Evolutionary conservation across 2,797 vertebrate genomes (phyloP).

Genomic region (Orestias chungarensis): DNA sequence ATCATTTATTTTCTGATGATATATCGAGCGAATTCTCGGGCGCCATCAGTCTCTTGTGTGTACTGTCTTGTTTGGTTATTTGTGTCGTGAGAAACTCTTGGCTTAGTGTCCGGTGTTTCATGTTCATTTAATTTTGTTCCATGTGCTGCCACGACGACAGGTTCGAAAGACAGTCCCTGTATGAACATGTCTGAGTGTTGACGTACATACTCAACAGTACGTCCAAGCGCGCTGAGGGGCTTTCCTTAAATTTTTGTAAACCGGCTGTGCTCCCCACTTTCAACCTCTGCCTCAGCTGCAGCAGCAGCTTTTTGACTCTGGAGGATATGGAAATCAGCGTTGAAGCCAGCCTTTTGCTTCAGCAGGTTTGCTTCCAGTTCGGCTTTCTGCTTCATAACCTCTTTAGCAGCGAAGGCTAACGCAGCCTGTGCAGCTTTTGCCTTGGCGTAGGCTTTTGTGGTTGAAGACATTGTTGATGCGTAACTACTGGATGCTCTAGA

Average conservation of each 20-base stretch:
- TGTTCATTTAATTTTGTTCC: too few species aligned
- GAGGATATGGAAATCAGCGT: background rate
- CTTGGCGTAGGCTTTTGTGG: too few species aligned
- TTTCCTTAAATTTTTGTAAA: background rate
- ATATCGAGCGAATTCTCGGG: too few species aligned
- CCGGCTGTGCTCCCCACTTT: background rate
- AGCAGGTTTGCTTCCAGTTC: background rate
- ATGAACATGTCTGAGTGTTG: background rate
- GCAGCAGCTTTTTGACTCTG: background rate
- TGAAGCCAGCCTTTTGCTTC: background rate
- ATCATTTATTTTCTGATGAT: too few species aligned
- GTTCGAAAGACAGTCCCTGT: too few species aligned
- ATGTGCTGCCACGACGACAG: background rate
- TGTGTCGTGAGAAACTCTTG: too few species aligned
- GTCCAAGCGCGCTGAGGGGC: background rate
- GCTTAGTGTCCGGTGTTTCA: background rate
- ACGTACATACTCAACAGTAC: background rate
- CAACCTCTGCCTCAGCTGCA: background rate
- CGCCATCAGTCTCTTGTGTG: too few species aligned
- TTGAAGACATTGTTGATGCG: too few species aligned
- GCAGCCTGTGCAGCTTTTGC: background rate
- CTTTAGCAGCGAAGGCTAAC: background rate
- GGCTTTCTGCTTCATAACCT: background rate
- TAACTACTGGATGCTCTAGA: too few species aligned
- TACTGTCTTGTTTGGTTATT: background rate